Percentiles rank a stretch among this genome's conserved stretches.
phyloP scores from a whole-genome alignment of 2,888 invertebrate genomes.

The Brenthis ino region DNA sequence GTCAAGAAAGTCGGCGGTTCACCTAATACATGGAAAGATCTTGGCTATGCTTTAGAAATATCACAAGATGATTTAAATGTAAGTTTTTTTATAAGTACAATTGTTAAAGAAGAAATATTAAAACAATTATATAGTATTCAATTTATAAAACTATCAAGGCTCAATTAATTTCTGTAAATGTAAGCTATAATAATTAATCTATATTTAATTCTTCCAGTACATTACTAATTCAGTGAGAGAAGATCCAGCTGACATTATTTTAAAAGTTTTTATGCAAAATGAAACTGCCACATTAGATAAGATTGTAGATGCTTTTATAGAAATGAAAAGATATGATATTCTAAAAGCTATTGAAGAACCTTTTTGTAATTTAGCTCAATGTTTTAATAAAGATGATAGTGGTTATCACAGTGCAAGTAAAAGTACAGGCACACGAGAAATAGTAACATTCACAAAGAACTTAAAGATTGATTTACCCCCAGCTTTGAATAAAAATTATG shows the following conservation, averaged over 20 bases:
- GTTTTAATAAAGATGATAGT: conserved; percentile 70
- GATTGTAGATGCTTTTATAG: conserved; percentile 72
- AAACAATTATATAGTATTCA: background rate
- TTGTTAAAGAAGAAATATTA: background rate
- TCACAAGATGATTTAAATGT: conserved; percentile 70
- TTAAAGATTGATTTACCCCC: conserved; percentile 67
- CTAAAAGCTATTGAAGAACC: conserved; percentile 74
- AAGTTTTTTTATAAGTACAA: conserved; percentile 45
- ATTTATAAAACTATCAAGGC: background rate
- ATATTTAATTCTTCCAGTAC: conserved; percentile 60
- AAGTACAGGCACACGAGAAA: conserved; percentile 58
- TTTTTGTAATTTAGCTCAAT: conserved; percentile 61
- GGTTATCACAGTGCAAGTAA: conserved; percentile 70
- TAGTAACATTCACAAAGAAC: conserved; percentile 64
- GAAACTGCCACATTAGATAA: conserved; percentile 79
- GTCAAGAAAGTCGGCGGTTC: conserved; percentile 70
- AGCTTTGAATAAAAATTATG: conserved; percentile 63
- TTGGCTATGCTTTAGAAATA: conserved; percentile 65
- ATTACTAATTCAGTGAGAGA: conserved; percentile 79
- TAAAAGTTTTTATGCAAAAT: conserved; percentile 78
- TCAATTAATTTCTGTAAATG: conserved; percentile 26
- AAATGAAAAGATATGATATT: conserved; percentile 78
- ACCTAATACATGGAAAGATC: conserved; percentile 67
- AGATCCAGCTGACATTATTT: conserved; percentile 79
- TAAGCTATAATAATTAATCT: conserved; percentile 10